Evolutionary conservation across 2,797 vertebrate genomes (phyloP).

Genomic region (Mormyrops attenuatus): DNA sequence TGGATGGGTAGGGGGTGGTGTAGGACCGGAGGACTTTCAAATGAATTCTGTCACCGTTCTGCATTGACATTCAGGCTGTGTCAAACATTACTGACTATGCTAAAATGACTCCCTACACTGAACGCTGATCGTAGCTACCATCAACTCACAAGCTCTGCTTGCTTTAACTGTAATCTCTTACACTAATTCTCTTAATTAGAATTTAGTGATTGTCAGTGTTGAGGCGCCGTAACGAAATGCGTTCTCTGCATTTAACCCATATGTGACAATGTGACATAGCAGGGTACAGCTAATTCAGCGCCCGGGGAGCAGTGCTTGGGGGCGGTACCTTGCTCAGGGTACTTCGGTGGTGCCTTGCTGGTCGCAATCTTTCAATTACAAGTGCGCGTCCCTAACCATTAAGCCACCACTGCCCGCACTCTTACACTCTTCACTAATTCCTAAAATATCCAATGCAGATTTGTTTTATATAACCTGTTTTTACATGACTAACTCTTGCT

Average conservation of each 20-base stretch:
- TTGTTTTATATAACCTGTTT: neutral
- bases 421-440: neutral
- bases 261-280: no score
- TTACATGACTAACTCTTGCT: neutral
- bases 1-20: neutral
- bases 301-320: no score
- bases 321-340: no score
- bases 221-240: no score
- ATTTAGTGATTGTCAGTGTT: no score
- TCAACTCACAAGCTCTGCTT: neutral
- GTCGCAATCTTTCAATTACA: no score
- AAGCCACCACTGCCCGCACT: no score
- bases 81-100: neutral
- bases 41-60: neutral
- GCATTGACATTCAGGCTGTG: neutral
- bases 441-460: neutral
- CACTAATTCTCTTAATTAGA: no score
- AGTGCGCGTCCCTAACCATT: no score
- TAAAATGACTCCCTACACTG: neutral
- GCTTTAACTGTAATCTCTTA: neutral
- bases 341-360: no score
- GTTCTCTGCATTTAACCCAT: no score
- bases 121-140: neutral
- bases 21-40: neutral
- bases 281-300: no score